phyloP scores from a whole-genome alignment of 2,888 invertebrate species.

The Tanytarsus gracilentus region DNA sequence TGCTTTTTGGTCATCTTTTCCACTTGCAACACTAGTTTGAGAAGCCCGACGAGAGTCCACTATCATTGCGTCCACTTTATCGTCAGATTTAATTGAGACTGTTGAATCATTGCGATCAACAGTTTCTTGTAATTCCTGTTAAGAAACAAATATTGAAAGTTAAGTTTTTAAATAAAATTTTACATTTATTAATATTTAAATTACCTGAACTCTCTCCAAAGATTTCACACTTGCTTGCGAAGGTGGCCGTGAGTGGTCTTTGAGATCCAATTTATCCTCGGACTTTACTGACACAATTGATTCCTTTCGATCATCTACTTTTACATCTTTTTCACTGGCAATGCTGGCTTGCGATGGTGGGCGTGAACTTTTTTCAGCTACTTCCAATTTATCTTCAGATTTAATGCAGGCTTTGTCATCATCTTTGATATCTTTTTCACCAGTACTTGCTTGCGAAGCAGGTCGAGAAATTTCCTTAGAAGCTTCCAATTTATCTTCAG shows the following conservation, averaged over 20 bases:
- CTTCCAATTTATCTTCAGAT: no score
- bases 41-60: conserved; percentile 30
- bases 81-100: not conserved
- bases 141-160: no score
- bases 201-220: no score
- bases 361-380: conserved; percentile 6
- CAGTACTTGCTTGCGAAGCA: conserved; percentile 27
- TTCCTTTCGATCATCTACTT: not conserved
- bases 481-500: not conserved
- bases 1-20: not conserved
- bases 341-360: conserved; percentile 30
- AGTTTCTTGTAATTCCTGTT: no score
- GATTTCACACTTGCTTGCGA: conserved; percentile 8
- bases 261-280: not conserved
- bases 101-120: not conserved
- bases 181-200: no score
- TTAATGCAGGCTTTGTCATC: no score
- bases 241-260: not conserved
- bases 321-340: not conserved
- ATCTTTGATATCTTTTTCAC: conserved; percentile 10
- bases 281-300: not conserved
- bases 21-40: not conserved
- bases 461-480: conserved; percentile 17
- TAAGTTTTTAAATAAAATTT: no score
- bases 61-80: conserved; percentile 5